Evolutionary conservation across 2,888 invertebrate species (phyloP).

Genomic region (Microctonus brassicae): DNA sequence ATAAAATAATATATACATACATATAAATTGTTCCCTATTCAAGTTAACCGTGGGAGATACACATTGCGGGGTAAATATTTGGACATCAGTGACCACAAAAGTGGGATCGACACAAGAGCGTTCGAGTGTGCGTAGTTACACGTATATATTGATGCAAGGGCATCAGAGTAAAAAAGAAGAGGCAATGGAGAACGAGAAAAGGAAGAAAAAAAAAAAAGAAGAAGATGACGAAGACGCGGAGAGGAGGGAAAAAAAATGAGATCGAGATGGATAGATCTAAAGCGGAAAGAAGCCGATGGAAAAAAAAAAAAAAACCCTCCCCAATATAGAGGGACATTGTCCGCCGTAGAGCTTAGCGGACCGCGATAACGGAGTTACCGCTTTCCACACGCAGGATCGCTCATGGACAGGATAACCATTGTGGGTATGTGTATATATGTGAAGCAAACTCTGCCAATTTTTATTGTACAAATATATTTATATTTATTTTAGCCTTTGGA

Average conservation of each 20-base stretch:
- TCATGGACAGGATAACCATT: constrained; percentile 42
- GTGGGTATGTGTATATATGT: constrained; percentile 45
- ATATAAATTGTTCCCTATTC: constrained; percentile 27
- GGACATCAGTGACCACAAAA: constrained; percentile 59
- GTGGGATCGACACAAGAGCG: constrained; percentile 44
- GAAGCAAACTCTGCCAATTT: constrained; percentile 50
- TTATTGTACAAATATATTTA: constrained; percentile 48
- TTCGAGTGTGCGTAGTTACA: constrained; percentile 26
- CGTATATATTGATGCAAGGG: constrained; percentile 3
- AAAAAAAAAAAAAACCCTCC: background rate
- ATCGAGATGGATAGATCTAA: background rate
- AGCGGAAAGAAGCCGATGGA: constrained; percentile 17
- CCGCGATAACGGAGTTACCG: constrained; percentile 68
- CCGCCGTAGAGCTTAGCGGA: constrained; percentile 57
- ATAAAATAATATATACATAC: no score
- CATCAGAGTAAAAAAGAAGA: constrained; percentile 19
- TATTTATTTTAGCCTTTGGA: background rate
- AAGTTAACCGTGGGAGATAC: constrained; percentile 50
- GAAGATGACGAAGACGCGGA: background rate
- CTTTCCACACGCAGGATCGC: constrained; percentile 42
- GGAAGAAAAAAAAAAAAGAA: background rate
- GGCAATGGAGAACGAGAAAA: background rate
- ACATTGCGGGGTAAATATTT: constrained; percentile 64
- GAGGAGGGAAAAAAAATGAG: background rate
- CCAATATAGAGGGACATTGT: constrained; percentile 55